Base-by-base conservation (phyloP, 2,113 vertebrate species). In the Oenanthe melanoleuca region DNA sequence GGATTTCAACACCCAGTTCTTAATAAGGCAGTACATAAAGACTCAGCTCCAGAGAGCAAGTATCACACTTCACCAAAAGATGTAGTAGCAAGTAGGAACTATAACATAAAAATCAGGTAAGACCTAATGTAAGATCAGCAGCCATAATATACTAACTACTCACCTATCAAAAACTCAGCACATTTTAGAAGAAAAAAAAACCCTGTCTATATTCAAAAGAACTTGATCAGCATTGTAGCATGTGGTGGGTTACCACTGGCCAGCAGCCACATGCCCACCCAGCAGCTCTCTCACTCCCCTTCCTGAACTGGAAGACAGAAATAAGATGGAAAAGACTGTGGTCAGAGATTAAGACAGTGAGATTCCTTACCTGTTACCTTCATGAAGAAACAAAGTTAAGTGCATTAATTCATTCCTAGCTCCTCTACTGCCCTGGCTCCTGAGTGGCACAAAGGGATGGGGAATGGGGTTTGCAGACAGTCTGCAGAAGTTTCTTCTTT, bases 361-460 rank as follows among this genome's bases (percentile, higher is more conserved):
- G 21, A 65, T 44, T 13, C 8, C 5, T 56, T 66, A 28, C 8
- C 4, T 4, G 3, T 45, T 63, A 40, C 15, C 12, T 42, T 22
- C 6, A 33, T 5, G 9, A 40, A 23, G 59, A 72, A 60, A 42
- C 3, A 73, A 10, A 3, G 5, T 52, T 19, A 33, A 25, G 3
- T 38, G 38, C 29, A 44, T 38, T 84, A 34, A 26, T 59, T 72
- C 26, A 33, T 65, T 84, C 14, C 8, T 1, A 6, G 3, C 61
- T 92, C 19, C n/a, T 73, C 37, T 70, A 26, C 8, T 29, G 11
- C 5, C 29, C 4, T 5, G 50, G 29, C 50, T 5, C 26, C 10
- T 0, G 1, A 81, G 22, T 14, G 16, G 6, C 34, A 69, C 29
- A 44, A 34, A 11, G 6, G 7, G 8, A 8, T 9, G 7, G 10